Base-by-base conservation (phyloP, 2,888 invertebrate species). In the Megastigmus dorsalis region DNA sequence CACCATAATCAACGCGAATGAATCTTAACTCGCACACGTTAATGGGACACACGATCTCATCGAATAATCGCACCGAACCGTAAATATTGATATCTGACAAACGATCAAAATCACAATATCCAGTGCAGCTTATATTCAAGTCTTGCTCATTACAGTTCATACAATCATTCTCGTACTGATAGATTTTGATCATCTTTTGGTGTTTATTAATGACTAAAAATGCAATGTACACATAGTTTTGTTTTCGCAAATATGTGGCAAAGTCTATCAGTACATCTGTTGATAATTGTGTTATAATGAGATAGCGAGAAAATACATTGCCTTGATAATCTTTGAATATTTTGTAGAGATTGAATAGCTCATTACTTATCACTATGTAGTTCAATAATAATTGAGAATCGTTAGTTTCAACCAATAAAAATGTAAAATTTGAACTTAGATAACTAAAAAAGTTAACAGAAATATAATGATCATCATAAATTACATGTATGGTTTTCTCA, bases 1-100 rank as follows among this genome's bases (percentile, higher is more conserved):
- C 60, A 1, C 69, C 69, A 6, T 69, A 41, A 69, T 69, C 69
- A 3, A 69, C 69, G 6, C 69, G 48, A 20, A 69, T 69, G 7
- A 69, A 60, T n/a, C 52, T 13, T n/a, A 69, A 26, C 4, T 57
- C 10, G 15, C 69, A 69, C 2, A 30, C 23, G n/a, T 60, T 38
- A 4, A 52, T 30, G 10, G 69, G 69, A 9, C 69, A 69, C 15
- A 69, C 4, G 7, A 41, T 50, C 3, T 69, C 41, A 1, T 10
- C 2, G 9, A 69, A 69, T 4, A 41, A 10, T 26, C 5, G 20
- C 13, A 59, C 20, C n/a, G 41, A 18, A 15, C 23, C 45, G 5
- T 15, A 3, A 18, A 55, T 45, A 33, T 20, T 45, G 4, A 55
- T 23, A 5, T 52, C 13, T 33, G 54, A 23, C 15, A 23, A n/a